Percentiles rank a stretch among this genome's conserved stretches.
Conservation (phyloP, 1,140 invertebrate genomes). For the Leptopilina clavipes region DNA sequence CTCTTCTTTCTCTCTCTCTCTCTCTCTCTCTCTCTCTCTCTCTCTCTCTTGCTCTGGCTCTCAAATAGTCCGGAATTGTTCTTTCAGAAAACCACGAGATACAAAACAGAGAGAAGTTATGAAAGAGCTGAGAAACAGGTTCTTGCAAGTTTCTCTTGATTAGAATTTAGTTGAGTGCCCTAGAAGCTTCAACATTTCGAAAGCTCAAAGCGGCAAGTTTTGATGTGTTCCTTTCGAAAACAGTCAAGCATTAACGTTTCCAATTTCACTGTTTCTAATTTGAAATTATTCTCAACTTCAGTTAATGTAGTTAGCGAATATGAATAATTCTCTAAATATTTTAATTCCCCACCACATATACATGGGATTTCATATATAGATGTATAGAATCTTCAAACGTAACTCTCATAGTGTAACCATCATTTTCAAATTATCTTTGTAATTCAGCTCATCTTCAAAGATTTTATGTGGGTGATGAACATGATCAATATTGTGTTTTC, state of each 20-base stretch:
- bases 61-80: not conserved
- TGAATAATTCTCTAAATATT: conserved; percentile 10
- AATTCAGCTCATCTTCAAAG: not conserved
- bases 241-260: conserved; percentile 8
- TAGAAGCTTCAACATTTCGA: not conserved
- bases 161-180: not conserved
- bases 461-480: too few species aligned
- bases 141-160: conserved; percentile 17
- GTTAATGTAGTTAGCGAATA: conserved; percentile 12
- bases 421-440: not conserved
- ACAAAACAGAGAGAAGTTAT: not conserved
- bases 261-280: conserved; percentile 17
- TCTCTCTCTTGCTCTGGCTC: too few species aligned
- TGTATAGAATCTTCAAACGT: too few species aligned
- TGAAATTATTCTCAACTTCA: conserved; percentile 16
- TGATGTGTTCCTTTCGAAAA: conserved; percentile 12
- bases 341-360: not conserved
- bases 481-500: too few species aligned
- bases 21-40: too few species aligned
- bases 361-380: too few species aligned
- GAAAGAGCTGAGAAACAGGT: not conserved
- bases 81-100: not conserved
- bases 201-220: conserved; percentile 8
- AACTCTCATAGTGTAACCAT: too few species aligned
- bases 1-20: too few species aligned